phyloP scores from a whole-genome alignment of 2,888 invertebrate species.

The Rhingia campestris region DNA sequence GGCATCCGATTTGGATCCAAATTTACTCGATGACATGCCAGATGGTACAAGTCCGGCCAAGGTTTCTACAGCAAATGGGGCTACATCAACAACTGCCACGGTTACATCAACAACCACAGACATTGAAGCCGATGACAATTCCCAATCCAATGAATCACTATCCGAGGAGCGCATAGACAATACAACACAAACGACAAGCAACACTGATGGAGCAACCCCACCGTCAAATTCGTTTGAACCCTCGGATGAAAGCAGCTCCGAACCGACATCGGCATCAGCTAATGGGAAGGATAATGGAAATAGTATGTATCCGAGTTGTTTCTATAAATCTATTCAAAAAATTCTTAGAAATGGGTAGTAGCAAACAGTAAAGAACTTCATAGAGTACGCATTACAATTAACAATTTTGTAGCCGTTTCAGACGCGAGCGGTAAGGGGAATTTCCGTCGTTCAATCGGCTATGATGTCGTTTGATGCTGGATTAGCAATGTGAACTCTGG shows the following conservation, averaged over 20 bases:
- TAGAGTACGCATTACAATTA: too few relatives aligned
- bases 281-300: conserved; percentile 75
- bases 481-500: too few relatives aligned
- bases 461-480: too few relatives aligned
- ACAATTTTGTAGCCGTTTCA: too few relatives aligned
- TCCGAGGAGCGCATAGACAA: conserved; percentile 80
- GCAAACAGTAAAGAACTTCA: too few relatives aligned
- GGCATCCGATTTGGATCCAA: conserved; percentile 92
- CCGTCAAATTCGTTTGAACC: conserved; percentile 78
- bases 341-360: too few relatives aligned
- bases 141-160: conserved; percentile 81
- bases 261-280: conserved; percentile 84
- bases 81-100: conserved; percentile 73
- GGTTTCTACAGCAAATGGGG: conserved; percentile 77
- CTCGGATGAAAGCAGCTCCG: conserved; percentile 92
- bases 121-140: conserved; percentile 79
- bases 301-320: conserved; percentile 46
- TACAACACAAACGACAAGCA: conserved; percentile 84
- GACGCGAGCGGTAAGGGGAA: too few relatives aligned
- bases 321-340: background rate
- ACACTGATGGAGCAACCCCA: conserved; percentile 79
- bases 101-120: conserved; percentile 71
- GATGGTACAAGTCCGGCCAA: conserved; percentile 75
- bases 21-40: conserved; percentile 91
- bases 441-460: too few relatives aligned